A percentile compares a stretch with the other conserved stretches of the same genome.
These are phyloP conservation scores for Nemotelus nigrinus DNA, from an alignment of 2,888 invertebrate species.

Conservation along the genomic window DNA sequence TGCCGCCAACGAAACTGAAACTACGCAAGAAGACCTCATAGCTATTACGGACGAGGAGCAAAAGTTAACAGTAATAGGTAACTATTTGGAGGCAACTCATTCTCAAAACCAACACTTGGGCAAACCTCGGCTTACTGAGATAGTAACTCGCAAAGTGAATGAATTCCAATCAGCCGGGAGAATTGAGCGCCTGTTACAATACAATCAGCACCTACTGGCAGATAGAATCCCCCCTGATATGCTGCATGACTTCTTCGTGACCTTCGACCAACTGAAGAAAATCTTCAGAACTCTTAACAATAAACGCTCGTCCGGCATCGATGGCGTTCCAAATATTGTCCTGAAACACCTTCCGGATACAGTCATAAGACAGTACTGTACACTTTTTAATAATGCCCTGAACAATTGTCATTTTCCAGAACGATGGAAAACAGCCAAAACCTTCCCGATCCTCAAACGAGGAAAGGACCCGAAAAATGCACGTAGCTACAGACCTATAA, in stretches of 20 bases:
- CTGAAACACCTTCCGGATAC: background rate
- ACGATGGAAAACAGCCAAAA: constrained; percentile 52
- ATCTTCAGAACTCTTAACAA: background rate
- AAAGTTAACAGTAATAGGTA: too few relatives aligned
- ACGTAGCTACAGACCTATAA: constrained; percentile 52
- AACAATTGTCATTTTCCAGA: constrained; percentile 45
- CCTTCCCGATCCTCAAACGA: constrained; percentile 52
- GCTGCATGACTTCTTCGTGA: too few relatives aligned
- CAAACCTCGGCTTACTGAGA: background rate
- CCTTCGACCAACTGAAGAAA: too few relatives aligned
- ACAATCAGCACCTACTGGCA: too few relatives aligned
- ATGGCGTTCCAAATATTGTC: background rate
- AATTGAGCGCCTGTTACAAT: too few relatives aligned
- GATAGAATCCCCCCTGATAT: too few relatives aligned
- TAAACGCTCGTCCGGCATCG: constrained; percentile 3
- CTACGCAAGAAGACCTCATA: too few relatives aligned
- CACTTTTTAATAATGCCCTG: background rate
- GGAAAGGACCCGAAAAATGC: constrained; percentile 47
- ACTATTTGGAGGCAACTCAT: background rate
- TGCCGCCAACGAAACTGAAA: too few relatives aligned
- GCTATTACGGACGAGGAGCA: too few relatives aligned
- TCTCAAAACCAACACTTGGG: background rate
- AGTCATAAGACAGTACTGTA: constrained; percentile 3
- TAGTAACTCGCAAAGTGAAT: background rate
- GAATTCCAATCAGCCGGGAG: background rate